Evolutionary conservation across 2,797 vertebrate species (phyloP), one percentile per base, ranked within the genome.

Genomic region (Coranthus polyacanthus): DNA sequence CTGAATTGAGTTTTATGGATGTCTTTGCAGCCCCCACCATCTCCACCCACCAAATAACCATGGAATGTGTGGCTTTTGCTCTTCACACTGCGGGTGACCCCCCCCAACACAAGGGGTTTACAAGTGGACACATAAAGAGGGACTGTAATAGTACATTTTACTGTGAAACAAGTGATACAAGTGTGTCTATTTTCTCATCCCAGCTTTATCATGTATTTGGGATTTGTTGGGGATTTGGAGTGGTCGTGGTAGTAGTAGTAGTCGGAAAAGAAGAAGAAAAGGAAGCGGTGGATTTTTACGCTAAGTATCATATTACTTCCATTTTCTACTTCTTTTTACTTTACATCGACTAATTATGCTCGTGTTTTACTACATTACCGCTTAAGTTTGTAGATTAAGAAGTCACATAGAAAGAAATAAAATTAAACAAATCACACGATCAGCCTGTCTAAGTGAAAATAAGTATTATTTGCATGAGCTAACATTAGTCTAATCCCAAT

Each of bases 1-100:
- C 82, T 89, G 89, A 92, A 94, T 93, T 91, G 89, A 92, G 92
- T 94, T 93, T 92, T 86, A 71, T 68, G 68, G 80, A 79, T 67
- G 75, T 86, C 84, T 89, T 75, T 76, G 80, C 77, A 38, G 63
- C 82, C 87, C 87, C 85, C 80, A 52, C 75, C 78, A 57, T 64
- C 76, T 72, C 79, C 71, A 68, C 76, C 78, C 68, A 64, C 68
- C 45, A 59, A 83, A 82, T 72, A 85, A 86, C 70, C 32, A 56
- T 26, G 66, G 85, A 83, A 79, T 82, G 77, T 80, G 78, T 53
- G 58, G 73, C 79, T 72, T 64, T 43, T 68, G 75, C 76, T 82
- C 73, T 77, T 86, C 78, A 78, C 38, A 67, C 65, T 74, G 67
- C 24, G 16, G 66, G 66, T 79, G 62, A 78, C 67, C 79, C 68